These are phyloP conservation scores for Rambutsinella grinnellia DNA, from an alignment of 2,888 invertebrate genomes.

Conservation along the genomic window DNA sequence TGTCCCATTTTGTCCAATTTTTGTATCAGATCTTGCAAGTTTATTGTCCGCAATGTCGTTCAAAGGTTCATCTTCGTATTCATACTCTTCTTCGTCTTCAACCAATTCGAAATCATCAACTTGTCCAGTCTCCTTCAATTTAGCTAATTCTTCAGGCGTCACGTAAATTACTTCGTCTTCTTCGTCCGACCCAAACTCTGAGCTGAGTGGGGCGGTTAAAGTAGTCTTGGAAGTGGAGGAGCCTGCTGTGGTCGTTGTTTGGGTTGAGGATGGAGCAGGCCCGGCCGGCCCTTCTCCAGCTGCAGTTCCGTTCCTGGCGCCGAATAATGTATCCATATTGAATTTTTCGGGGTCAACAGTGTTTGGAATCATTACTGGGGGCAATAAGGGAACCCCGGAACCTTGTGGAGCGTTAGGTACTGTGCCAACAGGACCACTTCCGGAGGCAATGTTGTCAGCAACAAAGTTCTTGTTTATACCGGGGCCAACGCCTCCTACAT, in stretches of 20 bases:
- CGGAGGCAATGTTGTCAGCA: constrained; percentile 6
- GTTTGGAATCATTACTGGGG: constrained; percentile 37
- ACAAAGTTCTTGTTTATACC: too few relatives aligned
- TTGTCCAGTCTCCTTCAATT: constrained; percentile 61
- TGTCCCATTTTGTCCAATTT: constrained; percentile 23
- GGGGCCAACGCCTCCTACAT: too few relatives aligned
- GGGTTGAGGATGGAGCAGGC: constrained; percentile 1
- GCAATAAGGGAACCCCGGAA: constrained; percentile 21
- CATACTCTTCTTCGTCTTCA: constrained; percentile 39
- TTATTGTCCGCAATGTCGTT: constrained; percentile 37
- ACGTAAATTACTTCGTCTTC: constrained; percentile 65
- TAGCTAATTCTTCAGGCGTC: constrained; percentile 63
- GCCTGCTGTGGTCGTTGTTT: neutral
- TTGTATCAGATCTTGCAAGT: constrained; percentile 25
- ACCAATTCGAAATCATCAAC: constrained; percentile 59
- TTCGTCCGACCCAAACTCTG: constrained; percentile 41
- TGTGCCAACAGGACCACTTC: constrained; percentile 15
- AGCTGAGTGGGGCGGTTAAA: neutral
- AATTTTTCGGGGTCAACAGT: constrained; percentile 11
- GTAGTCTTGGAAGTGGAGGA: neutral
- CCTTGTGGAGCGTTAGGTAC: neutral
- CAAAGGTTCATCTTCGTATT: constrained; percentile 39
- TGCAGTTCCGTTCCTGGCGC: constrained; percentile 43
- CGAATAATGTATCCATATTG: constrained; percentile 48
- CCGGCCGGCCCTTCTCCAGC: constrained; percentile 16